Conservation (phyloP, 2,888 invertebrate genomes). For the Caenorhabditis japonica region DNA sequence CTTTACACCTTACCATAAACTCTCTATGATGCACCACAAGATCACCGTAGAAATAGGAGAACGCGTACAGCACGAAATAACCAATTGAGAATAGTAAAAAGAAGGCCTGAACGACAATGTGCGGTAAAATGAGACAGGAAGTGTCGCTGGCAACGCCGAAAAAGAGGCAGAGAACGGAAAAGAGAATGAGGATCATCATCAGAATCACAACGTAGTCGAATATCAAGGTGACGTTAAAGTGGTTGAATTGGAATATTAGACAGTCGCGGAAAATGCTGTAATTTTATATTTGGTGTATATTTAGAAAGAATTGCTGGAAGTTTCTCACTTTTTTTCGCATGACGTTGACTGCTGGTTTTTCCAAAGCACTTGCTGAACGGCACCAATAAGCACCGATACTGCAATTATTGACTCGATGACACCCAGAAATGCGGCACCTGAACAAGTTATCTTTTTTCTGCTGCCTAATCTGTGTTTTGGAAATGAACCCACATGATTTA, state of each 20-base stretch:
- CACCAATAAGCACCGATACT: constrained; percentile 60
- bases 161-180: constrained; percentile 71
- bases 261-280: constrained; percentile 70
- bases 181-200: constrained; percentile 67
- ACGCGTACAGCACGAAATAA: constrained; percentile 73
- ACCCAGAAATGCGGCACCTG: constrained; percentile 72
- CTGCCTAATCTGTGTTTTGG: too few relatives aligned
- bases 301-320: background rate
- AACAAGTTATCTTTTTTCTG: too few relatives aligned
- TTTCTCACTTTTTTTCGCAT: constrained; percentile 58
- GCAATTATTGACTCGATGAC: constrained; percentile 66
- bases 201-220: constrained; percentile 72
- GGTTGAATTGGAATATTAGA: constrained; percentile 68
- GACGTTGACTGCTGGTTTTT: constrained; percentile 62
- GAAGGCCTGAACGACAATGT: constrained; percentile 70
- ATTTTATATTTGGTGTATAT: background rate
- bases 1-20: constrained; percentile 66
- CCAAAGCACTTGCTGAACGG: constrained; percentile 68
- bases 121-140: constrained; percentile 70
- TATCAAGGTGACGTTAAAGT: constrained; percentile 71
- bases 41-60: constrained; percentile 74
- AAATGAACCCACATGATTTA: too few relatives aligned
- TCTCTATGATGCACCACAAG: constrained; percentile 62
- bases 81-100: constrained; percentile 70
- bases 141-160: constrained; percentile 69